Percentiles rank a stretch among this genome's conserved stretches.
Conservation (phyloP, 2,113 vertebrate species). For the Melanerpes formicivorus region DNA sequence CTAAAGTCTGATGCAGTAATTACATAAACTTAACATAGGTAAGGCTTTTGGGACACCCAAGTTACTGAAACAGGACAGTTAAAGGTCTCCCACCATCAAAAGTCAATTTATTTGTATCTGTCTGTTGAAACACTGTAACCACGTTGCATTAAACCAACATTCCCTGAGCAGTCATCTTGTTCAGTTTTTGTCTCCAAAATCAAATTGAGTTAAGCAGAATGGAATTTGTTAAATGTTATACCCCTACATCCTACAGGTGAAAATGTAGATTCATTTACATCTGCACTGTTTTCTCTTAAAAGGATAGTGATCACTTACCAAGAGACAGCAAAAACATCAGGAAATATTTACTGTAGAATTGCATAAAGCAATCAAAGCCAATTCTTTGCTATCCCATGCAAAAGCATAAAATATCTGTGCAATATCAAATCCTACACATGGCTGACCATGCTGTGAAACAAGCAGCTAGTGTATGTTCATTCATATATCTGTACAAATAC, state of each 20-base stretch:
- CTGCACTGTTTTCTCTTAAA: background rate
- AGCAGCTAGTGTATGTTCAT: background rate
- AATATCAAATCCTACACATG: background rate
- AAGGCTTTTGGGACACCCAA: background rate
- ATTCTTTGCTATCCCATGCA: background rate
- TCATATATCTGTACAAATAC: fast-evolving
- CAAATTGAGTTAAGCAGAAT: background rate
- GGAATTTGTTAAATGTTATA: background rate
- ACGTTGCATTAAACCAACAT: background rate
- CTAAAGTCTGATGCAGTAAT: background rate
- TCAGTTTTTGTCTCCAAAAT: background rate
- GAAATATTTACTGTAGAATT: background rate
- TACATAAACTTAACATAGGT: background rate
- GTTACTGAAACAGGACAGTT: background rate
- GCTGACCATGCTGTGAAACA: background rate
- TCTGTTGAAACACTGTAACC: background rate
- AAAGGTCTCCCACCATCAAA: background rate
- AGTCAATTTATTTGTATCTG: background rate
- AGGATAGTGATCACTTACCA: background rate
- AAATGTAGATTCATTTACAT: background rate
- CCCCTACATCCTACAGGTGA: background rate
- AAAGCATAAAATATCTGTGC: background rate
- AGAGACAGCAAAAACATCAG: background rate
- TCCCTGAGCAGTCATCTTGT: background rate
- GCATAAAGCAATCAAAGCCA: background rate